Evolutionary conservation across 64 coral and sea anemone genomes (phyloP).

Genomic region (Platygyra sinensis): DNA sequence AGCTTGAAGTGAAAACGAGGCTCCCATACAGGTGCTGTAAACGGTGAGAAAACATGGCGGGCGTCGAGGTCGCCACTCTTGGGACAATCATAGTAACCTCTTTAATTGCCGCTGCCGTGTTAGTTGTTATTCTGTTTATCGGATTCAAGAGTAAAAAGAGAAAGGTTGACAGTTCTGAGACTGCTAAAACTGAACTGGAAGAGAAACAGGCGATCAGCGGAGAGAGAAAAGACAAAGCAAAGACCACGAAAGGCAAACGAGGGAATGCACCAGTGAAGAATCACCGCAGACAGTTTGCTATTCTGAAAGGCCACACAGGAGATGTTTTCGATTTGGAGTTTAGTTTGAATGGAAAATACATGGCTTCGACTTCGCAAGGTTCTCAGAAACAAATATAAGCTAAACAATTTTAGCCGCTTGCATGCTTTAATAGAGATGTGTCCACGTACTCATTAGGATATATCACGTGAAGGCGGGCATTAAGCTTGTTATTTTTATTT

Average conservation of each 20-base stretch:
- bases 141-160: slow-evolving; percentile 59
- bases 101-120: slow-evolving; percentile 65
- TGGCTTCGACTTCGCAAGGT: slow-evolving; percentile 93
- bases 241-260: slow-evolving; percentile 26
- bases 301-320: slow-evolving; percentile 91
- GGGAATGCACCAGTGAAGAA: slow-evolving; percentile 20
- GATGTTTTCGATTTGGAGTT: slow-evolving; percentile 92
- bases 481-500: background rate
- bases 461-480: slow-evolving; percentile 1
- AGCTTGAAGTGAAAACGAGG: slow-evolving; percentile 68
- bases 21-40: slow-evolving; percentile 43
- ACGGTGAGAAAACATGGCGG: slow-evolving; percentile 86
- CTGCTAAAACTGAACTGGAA: slow-evolving; percentile 40
- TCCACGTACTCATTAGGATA: background rate
- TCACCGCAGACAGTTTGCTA: slow-evolving; percentile 78
- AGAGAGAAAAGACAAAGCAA: slow-evolving; percentile 33
- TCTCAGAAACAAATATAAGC: background rate
- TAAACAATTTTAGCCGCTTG: background rate
- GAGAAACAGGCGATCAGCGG: slow-evolving; percentile 47
- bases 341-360: slow-evolving; percentile 89
- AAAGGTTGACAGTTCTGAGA: slow-evolving; percentile 22
- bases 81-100: slow-evolving; percentile 48
- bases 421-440: background rate
- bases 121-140: slow-evolving; percentile 75
- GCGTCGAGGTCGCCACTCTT: slow-evolving; percentile 36